Evolutionary conservation across 2,113 vertebrate species (phyloP), one percentile per base, ranked within the genome.

Genomic region (Catharus fuscescens): DNA sequence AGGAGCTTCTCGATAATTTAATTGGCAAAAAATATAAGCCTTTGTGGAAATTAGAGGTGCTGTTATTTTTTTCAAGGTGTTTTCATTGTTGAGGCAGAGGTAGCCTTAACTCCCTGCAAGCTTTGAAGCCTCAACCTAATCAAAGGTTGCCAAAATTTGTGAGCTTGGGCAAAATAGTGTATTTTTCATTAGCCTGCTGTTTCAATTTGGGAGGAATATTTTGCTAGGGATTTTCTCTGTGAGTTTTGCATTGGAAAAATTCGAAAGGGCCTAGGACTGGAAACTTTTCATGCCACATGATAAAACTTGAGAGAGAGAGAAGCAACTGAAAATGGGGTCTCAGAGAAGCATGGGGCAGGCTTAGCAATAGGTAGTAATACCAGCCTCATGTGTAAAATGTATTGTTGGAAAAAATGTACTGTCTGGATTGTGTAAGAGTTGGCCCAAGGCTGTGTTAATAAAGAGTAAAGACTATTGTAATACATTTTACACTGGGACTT

Each of bases 401-500:
- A 48, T 79, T 91, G 59, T 82, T 95, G 81, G 50, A 84, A 88
- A 88, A 95, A 93, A 90, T 34, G 54, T 54, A 23, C 59, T 86
- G 64, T 24, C 32, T 94, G 23, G 76, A 40, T 90, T 95, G 74
- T 94, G 76, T 88, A 95, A 93, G 88, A 83, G 64, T 60, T 93
- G 88, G 70, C 92, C 60, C 36, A 56, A 53, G 88, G 79, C 79
- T 92, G 64, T 60, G 48, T 71, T 93, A 83, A n/a, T 83, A 87
- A 94, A 88, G 84, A 61, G 54, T 96, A 80, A 91, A 87, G 90
- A 25, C 92, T 93, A 88, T 87, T 91, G 91, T 85, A 83, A 64
- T 83, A 11, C 48, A 78, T 94, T 94, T 93, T 96, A 70, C 12
- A 8, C 60, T 65, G 76, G 44, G 44, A 82, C 81, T 93, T 92